These are phyloP conservation scores for Eupithecia dodoneata DNA, from an alignment of 2,888 invertebrate genomes.

Conservation along the genomic window DNA sequence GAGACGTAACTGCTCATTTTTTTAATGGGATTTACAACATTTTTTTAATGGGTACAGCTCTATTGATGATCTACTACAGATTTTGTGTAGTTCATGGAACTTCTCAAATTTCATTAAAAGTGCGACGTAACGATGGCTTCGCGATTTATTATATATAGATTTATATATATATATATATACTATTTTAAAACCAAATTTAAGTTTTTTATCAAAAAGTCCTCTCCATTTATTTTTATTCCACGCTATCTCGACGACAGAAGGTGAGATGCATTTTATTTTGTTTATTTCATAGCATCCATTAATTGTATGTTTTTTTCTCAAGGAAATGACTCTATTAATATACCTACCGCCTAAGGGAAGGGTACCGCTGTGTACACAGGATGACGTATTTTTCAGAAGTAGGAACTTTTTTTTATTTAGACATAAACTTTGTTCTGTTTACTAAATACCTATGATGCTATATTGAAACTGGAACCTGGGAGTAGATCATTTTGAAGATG, in stretches of 20 bases:
- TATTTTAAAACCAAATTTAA: too few relatives aligned
- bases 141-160: too few relatives aligned
- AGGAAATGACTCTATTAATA: conserved; percentile 77
- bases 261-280: conserved; percentile 61
- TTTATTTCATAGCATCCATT: conserved; percentile 75
- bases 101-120: too few relatives aligned
- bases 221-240: conserved; percentile 31
- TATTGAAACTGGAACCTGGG: neutral
- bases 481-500: neutral
- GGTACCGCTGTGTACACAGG: neutral
- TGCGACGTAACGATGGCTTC: too few relatives aligned
- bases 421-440: too few relatives aligned
- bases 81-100: too few relatives aligned
- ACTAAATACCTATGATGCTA: neutral
- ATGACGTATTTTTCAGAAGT: neutral
- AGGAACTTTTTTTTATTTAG: neutral
- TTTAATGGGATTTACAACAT: too few relatives aligned
- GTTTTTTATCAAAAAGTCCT: neutral
- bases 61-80: too few relatives aligned
- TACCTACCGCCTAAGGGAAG: conserved; percentile 24
- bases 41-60: too few relatives aligned
- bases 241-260: conserved; percentile 58
- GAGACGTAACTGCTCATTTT: too few relatives aligned
- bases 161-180: too few relatives aligned
- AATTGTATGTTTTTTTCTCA: conserved; percentile 55